Evolutionary conservation across 2,888 invertebrate genomes (phyloP), one percentile per base, ranked within the genome.

Genomic region (Leucania comma): DNA sequence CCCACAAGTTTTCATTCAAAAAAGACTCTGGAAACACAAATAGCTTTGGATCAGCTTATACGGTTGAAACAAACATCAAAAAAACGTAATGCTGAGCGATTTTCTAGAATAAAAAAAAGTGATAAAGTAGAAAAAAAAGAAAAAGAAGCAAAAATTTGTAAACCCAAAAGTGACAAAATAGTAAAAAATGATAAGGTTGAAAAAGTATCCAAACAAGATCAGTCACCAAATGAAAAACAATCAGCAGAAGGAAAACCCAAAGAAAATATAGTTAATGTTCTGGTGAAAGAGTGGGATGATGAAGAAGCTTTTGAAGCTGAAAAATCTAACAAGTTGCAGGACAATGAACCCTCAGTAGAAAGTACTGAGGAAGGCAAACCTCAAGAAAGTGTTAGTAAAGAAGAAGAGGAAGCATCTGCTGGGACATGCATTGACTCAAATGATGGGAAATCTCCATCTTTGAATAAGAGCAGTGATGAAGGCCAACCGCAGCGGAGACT

Each of bases 241-340:
- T 63, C 58, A 60, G 46, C 68, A 73, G 81, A 82, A 61, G 76
- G 61, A 59, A 89, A 88, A 75, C 72, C 85, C 59, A 85, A 92
- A 68, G 91, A 92, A 14, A 94, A 87, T 79, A 93, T 96, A 72
- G 95, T 97, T 22, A 96, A 96, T 72, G 93, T 94, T 35, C 88
- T 97, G 48, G 96, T 97, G 29, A 95, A 96, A 82, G 96, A 96
- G 72, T 96, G 96, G 93, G 94, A 95, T 77, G 95, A 94, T 86
- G 96, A 96, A 73, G 95, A 94, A 58, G 84, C 85, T 38, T 56
- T 77, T 50, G 93, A 93, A 65, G 83, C 81, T 46, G 89, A 89
- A 46, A 85, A 87, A 67, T 57, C 85, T 9, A 80, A 69, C 14
- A 82, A 86, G 29, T 51, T 83, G n/a, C 82, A 89, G 32, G 88